Evolutionary conservation across 2,888 invertebrate species (phyloP), one percentile per base, ranked within the genome.

Genomic region (Bombylius major): DNA sequence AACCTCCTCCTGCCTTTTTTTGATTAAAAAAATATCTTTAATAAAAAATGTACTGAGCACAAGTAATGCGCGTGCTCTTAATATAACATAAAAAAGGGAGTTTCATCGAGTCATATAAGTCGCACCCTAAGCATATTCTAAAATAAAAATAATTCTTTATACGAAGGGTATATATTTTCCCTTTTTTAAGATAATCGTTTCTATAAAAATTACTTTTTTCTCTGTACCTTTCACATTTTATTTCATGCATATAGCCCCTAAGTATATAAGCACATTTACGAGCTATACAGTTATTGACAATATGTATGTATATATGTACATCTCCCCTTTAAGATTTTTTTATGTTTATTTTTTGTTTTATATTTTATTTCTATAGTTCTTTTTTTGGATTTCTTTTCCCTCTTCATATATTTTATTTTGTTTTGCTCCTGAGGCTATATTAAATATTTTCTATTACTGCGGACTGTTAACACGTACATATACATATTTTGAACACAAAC

Each of bases 61-160:
- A 51, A 33, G 50, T 34, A 34, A 13, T 55, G 55, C 55, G 55
- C 55, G 55, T 55, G 55, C 55, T 51, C 23, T 44, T 49, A 33
- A 33, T 50, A n/a, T 42, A 42, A 36, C 47, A 39, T 14, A 42
- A 42, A 42, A 42, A 42, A 42, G 39, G 39, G 39, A 42, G 39
- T 42, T 42, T 42, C 39, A 11, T 11, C 39, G 8, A 4, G 11
- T 11, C 8, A 8, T 11, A 42, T 42, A 4, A 11, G 39, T 42
- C 39, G 39, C 39, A 50, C 34, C 39, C 36, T n/a, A 34, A 50
- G 13, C 32, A 33, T 7, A 33, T 3, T 33, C 45, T 44, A 31
- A 32, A 23, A 23, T n/a, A 13, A 23, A 13, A 7, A 45, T 44
- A 44, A 7, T 12, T 23, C 8, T 39, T 31, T 32, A 13, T 32